Evolutionary conservation across 2,797 vertebrate species (phyloP).

Genomic region (Setipinna tenuifilis): DNA sequence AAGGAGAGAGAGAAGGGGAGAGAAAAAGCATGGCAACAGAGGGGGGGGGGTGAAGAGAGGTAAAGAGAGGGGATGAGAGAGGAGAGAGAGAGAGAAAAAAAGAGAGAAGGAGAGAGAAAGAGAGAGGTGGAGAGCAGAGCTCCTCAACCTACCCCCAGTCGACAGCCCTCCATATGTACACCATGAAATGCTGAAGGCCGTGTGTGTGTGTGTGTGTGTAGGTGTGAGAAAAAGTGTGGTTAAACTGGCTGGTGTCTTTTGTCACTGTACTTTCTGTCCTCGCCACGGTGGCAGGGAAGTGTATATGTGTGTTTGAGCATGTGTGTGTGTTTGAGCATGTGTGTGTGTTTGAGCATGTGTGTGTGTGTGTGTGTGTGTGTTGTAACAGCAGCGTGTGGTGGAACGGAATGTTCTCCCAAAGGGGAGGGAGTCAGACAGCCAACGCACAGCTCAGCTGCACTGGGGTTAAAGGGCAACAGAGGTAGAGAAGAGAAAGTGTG

Average conservation of each 20-base stretch:
- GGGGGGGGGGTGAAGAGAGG: too few relatives aligned
- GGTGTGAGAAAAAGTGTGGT: not conserved
- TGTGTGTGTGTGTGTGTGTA: not conserved
- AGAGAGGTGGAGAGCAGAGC: too few relatives aligned
- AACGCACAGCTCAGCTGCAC: not conserved
- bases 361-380: not conserved
- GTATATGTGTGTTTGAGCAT: not conserved
- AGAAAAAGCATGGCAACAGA: too few relatives aligned
- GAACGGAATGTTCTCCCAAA: constrained; percentile 13
- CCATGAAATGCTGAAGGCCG: not conserved
- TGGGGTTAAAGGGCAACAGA: not conserved
- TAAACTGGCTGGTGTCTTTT: not conserved
- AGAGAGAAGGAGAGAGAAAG: too few relatives aligned
- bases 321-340: not conserved
- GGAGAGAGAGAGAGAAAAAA: too few relatives aligned
- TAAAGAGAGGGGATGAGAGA: too few relatives aligned
- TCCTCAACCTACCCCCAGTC: too few relatives aligned
- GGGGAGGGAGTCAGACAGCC: constrained; percentile 5
- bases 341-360: not conserved
- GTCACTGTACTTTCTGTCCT: constrained; percentile 4
- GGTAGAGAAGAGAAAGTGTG: not conserved
- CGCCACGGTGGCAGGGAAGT: not conserved
- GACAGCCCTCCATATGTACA: too few relatives aligned
- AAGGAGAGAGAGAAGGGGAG: too few relatives aligned
- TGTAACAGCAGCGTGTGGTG: not conserved